Base-by-base conservation (phyloP, 2,113 vertebrate species). In the Lampris incognitus region DNA sequence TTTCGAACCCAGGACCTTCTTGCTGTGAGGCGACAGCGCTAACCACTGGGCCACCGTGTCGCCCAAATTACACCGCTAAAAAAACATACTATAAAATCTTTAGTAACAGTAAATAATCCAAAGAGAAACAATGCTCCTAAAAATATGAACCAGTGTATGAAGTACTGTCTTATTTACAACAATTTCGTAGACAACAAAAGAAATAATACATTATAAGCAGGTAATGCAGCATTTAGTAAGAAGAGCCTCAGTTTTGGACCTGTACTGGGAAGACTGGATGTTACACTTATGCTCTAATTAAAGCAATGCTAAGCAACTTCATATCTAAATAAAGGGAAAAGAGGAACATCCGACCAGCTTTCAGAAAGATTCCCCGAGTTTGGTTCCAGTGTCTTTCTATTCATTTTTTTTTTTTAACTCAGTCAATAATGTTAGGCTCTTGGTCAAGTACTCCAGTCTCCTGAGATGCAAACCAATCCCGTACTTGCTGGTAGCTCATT, bases 401-500 rank as follows among this genome's bases (percentile, higher is more conserved):
- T 24, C 24, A 24, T 24, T 24, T 24, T 24, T 24, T 24, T 24
- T 24, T 24, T 24, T 24, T 24, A 24, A 82, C 44, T 86, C 76
- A 78, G 42, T 84, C 86, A 57, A 81, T 81, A 67, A 84, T 81
- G 69, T 70, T 40, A 1, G 91, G 85, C 59, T 95, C 93, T 59
- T 92, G 89, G 9, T 95, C 94, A 10, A 88, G 87, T 62, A 91
- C 92, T 37, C 78, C 91, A 49, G 81, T 84, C 42, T 93, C 92
- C 72, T 91, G 95, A 65, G 91, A 88, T 36, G 93, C 93, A 92
- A 97, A 96, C 96, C 96, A 97, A 69, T 96, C 94, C 57, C 95
- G 79, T 66, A 96, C 94, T 80, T 96, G 95, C 89, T 96, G 95
- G 63, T 94, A 93, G 78, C 93, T 96, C 93, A 95, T 94, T 86